Percentiles rank a stretch among this genome's conserved stretches.
These are phyloP conservation scores for Euura lappo DNA, from an alignment of 1,140 invertebrate species.

Conservation along the genomic window DNA sequence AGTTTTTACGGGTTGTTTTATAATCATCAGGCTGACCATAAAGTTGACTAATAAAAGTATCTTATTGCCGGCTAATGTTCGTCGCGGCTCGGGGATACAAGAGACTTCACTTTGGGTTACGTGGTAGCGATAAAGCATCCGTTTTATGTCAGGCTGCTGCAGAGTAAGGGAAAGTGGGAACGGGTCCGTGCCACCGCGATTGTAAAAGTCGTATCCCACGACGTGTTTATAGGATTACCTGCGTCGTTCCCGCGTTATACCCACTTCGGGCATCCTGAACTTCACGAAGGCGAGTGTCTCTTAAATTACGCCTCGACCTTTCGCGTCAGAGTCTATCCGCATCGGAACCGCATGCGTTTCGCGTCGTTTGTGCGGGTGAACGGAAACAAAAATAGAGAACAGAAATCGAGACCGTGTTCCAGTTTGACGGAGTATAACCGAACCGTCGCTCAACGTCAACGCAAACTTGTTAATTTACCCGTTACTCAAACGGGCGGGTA, in stretches of 20 bases:
- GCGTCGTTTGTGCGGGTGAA: background rate
- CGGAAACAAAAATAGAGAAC: too few relatives aligned
- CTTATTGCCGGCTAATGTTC: constrained; percentile 15
- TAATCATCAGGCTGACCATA: constrained; percentile 24
- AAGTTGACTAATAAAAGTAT: constrained; percentile 19
- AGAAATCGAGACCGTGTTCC: background rate
- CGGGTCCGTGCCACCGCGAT: background rate
- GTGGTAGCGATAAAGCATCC: background rate
- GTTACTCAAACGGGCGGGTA: too few relatives aligned
- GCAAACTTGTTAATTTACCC: too few relatives aligned
- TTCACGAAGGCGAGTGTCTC: too few relatives aligned
- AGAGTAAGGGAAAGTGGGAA: too few relatives aligned
- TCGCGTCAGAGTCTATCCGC: background rate
- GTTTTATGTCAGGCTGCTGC: background rate
- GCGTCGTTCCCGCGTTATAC: background rate
- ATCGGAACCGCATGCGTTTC: background rate
- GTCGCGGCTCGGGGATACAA: background rate
- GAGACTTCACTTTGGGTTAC: constrained; percentile 17
- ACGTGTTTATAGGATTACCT: constrained; percentile 1
- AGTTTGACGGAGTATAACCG: background rate
- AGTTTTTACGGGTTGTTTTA: constrained; percentile 22
- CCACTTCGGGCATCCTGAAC: background rate
- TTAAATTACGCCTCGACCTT: too few relatives aligned
- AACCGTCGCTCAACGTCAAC: too few relatives aligned
- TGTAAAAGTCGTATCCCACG: constrained; percentile 9